phyloP scores from a whole-genome alignment of 2,888 invertebrate genomes.

The Diarsia dahlii region DNA sequence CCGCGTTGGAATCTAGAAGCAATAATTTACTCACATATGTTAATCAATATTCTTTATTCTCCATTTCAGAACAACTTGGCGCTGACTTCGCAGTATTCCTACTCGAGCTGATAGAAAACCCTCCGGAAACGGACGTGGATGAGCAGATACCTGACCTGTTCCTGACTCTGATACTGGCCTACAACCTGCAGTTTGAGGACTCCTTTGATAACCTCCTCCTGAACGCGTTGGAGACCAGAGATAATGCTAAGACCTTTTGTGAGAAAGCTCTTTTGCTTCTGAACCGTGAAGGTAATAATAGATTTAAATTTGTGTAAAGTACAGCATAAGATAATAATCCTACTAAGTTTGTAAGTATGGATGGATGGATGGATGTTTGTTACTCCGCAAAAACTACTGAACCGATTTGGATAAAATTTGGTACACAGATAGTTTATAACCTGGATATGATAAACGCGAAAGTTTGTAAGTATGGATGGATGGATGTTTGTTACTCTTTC shows the following conservation, averaged over 20 bases:
- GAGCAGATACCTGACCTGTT: slow-evolving; percentile 96
- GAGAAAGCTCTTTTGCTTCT: slow-evolving; percentile 96
- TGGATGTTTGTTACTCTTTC: too few relatives aligned
- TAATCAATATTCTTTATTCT: neutral
- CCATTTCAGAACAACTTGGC: slow-evolving; percentile 94
- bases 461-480: too few relatives aligned
- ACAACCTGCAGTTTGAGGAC: slow-evolving; percentile 96
- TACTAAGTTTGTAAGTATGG: too few relatives aligned
- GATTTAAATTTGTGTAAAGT: neutral
- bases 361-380: too few relatives aligned
- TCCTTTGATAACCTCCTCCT: slow-evolving; percentile 93
- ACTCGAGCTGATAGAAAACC: slow-evolving; percentile 95
- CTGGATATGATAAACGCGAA: too few relatives aligned
- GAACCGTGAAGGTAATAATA: slow-evolving; percentile 95
- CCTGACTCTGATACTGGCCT: slow-evolving; percentile 95
- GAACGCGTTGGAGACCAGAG: slow-evolving; percentile 92
- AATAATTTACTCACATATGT: neutral
- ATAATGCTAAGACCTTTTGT: slow-evolving; percentile 96
- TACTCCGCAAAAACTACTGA: too few relatives aligned
- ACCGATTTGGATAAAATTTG: too few relatives aligned
- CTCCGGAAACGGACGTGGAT: slow-evolving; percentile 95
- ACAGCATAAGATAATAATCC: too few relatives aligned
- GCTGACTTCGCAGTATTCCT: slow-evolving; percentile 95
- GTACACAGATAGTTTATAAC: too few relatives aligned
- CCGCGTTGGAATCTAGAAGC: neutral